phyloP scores from a whole-genome alignment of 2,797 vertebrate genomes.

The Gobionotothen gibberifrons region DNA sequence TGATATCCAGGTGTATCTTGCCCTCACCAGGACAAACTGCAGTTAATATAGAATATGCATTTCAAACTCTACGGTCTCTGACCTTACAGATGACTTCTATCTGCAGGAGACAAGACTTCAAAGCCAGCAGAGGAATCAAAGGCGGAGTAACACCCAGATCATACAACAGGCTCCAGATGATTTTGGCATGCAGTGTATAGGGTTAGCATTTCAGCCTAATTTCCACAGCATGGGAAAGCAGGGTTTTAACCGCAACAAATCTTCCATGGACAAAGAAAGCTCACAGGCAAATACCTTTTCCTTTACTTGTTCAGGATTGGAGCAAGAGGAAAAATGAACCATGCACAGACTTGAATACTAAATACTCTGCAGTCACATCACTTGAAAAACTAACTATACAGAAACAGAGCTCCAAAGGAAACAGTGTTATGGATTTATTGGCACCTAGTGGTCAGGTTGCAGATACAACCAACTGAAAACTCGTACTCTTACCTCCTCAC shows the following conservation, averaged over 20 bases:
- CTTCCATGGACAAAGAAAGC: background rate
- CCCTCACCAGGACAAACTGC: background rate
- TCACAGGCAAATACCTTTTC: background rate
- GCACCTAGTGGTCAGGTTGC: no score
- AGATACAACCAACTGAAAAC: no score
- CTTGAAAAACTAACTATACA: background rate
- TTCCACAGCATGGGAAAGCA: constrained; percentile 16
- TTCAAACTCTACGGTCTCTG: constrained; percentile 33
- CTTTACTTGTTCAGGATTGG: background rate
- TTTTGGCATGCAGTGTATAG: constrained; percentile 11
- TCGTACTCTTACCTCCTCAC: no score
- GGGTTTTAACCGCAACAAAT: constrained; percentile 2
- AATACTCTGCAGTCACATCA: background rate
- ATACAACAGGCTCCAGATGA: constrained; percentile 56
- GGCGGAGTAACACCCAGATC: constrained; percentile 40
- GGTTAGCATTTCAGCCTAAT: constrained; percentile 1
- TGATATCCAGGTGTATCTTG: constrained; percentile 18
- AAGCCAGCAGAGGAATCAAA: constrained; percentile 57
- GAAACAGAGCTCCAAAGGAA: background rate
- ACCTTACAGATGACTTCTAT: constrained; percentile 54
- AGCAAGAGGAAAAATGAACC: background rate
- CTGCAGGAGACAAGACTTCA: constrained; percentile 61
- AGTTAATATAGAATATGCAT: constrained; percentile 3
- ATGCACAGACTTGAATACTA: background rate
- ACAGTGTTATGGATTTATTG: no score